Percentiles rank a stretch among this genome's conserved stretches.
Evolutionary conservation across 2,113 vertebrate species (phyloP).

Genomic region (Ceyx melanurus): DNA sequence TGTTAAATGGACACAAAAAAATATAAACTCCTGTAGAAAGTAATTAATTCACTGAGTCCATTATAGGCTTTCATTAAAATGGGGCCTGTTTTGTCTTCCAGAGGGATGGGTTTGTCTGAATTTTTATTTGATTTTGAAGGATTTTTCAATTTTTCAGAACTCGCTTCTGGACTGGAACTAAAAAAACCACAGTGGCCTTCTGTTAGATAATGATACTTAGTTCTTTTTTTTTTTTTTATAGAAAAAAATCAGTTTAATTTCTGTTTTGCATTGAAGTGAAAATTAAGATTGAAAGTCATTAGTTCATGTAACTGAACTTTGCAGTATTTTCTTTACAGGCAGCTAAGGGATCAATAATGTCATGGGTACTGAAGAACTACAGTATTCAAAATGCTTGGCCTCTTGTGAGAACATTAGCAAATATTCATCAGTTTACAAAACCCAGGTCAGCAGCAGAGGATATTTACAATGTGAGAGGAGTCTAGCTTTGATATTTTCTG

Average conservation of each 20-base stretch:
- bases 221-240: neutral
- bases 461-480: neutral
- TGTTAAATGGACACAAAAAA: neutral
- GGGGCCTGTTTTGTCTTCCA: neutral
- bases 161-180: neutral
- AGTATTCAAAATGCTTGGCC: neutral
- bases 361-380: neutral
- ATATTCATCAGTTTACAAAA: neutral
- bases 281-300: neutral
- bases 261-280: neutral
- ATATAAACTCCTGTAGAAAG: neutral
- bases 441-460: neutral
- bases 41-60: neutral
- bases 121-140: neutral
- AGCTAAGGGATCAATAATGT: accelerated
- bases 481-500: neutral
- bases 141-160: neutral
- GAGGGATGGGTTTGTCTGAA: neutral
- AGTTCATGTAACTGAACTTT: neutral
- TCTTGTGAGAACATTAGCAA: neutral
- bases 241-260: neutral
- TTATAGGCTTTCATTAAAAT: neutral
- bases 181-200: neutral
- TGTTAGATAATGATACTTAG: neutral
- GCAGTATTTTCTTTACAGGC: neutral